These are phyloP conservation scores for Aphodius sticticus DNA, from an alignment of 2,888 invertebrate genomes.

Conservation along the genomic window DNA sequence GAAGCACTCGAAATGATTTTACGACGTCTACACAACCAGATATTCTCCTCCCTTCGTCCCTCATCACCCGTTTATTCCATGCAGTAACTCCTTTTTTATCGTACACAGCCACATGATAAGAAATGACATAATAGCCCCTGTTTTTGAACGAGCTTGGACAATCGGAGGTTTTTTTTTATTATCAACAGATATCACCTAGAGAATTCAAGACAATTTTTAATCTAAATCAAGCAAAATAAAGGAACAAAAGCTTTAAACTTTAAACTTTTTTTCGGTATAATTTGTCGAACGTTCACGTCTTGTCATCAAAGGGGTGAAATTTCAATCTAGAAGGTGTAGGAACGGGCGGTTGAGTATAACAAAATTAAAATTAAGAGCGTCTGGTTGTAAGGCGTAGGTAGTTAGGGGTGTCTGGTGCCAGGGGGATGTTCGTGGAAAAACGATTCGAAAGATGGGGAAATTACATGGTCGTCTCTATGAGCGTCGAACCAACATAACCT, in stretches of 20 bases:
- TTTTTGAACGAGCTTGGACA: neutral
- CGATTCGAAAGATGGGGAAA: slow-evolving; percentile 8
- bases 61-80: neutral
- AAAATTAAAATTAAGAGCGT: neutral
- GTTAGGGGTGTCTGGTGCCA: neutral
- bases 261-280: neutral
- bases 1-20: neutral
- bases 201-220: too few species aligned
- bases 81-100: neutral
- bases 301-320: neutral
- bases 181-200: too few species aligned
- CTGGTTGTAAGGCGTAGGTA: neutral
- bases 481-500: slow-evolving; percentile 19
- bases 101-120: neutral
- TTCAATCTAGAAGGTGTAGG: neutral
- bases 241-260: too few species aligned
- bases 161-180: neutral
- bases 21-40: neutral
- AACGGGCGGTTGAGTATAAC: neutral
- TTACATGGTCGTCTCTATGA: neutral
- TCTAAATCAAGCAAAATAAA: too few species aligned
- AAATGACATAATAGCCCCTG: neutral
- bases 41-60: neutral
- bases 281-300: neutral
- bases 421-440: neutral